phyloP scores from a whole-genome alignment of 2,113 vertebrate genomes.

The Sialia sialis region DNA sequence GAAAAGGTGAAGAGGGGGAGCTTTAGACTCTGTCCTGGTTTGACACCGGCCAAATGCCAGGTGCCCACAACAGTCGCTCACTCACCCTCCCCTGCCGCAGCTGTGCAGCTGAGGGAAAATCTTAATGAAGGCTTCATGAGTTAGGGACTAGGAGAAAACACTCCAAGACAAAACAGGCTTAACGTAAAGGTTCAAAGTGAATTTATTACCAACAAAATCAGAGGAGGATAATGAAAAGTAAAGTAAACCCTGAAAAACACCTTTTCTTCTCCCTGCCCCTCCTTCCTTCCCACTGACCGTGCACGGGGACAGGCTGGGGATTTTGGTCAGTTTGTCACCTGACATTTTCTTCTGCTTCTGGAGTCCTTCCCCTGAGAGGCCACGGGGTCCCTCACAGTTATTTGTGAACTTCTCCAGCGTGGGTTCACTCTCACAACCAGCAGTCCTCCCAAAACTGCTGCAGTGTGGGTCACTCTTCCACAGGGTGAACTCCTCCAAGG shows the following conservation, averaged over 20 bases:
- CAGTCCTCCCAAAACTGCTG: not conserved
- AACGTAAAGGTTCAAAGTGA: not conserved
- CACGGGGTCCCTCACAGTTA: not conserved
- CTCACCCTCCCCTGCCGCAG: not conserved
- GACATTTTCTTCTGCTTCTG: not conserved
- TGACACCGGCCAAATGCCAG: not conserved
- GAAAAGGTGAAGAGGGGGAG: not conserved
- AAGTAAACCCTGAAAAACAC: not conserved
- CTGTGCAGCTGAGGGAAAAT: not conserved
- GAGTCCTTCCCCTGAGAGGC: not conserved
- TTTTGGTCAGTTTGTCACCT: not conserved
- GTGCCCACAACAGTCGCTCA: not conserved
- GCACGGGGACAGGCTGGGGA: no score
- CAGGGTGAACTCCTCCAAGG: not conserved
- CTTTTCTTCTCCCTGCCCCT: not conserved
- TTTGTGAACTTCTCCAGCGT: not conserved
- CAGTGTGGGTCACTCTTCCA: accelerated
- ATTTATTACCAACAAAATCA: not conserved
- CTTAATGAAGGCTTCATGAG: not conserved
- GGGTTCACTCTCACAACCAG: not conserved
- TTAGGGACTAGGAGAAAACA: not conserved
- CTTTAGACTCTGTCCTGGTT: not conserved
- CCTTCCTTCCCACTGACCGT: not conserved
- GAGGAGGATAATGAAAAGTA: not conserved
- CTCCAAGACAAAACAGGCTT: not conserved